Base-by-base conservation (phyloP, 2,113 vertebrate genomes). In the Lota lota region DNA sequence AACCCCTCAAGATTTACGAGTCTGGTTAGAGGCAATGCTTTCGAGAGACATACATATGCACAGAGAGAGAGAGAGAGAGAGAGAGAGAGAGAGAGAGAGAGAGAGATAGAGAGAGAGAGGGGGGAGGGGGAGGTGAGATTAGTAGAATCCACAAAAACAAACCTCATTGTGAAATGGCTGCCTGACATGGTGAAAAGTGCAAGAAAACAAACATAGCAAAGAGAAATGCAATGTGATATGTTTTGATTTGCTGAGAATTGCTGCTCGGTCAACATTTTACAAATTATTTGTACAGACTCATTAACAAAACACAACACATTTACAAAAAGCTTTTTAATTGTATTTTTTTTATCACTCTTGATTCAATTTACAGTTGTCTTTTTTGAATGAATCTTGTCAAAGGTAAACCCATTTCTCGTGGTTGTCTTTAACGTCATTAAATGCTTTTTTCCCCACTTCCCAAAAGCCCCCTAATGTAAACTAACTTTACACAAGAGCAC, bases 241-340 rank as follows among this genome's bases (percentile, higher is more conserved):
- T 47, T 47, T 47, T 47, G 40, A 47, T 10, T 47, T 47, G 40
- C 36, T 11, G 36, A 11, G 6, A 3, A 11, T 11, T 40, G 36
- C 40, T 47, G 40, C 40, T 47, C 8, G 40, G 40, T 47, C 40
- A 10, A 11, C 40, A 47, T 47, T 47, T 47, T 4, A 12, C 40
- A 47, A 4, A 4, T 47, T 47, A 10, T 11, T 47, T 14, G 5
- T 21, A 21, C 57, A 6, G 18, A 20, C 57, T 20, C 16, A 20
- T 59, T 10, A 21, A 19, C 0, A 66, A 76, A 47, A 63, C 47
- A 76, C 70, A 0, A 50, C 61, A 65, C 81, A 84, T 87, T 84
- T 85, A 87, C 73, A 90, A 92, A 91, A 83, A 88, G 80, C 71
- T 72, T 40, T 54, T 90, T 92, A 84, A 89, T 89, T 76, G 72